A percentile compares a stretch with the other conserved stretches of the same genome.
These are phyloP conservation scores for Coccyzus lansbergi DNA, from an alignment of 2,797 vertebrate species.

Conservation along the genomic window DNA sequence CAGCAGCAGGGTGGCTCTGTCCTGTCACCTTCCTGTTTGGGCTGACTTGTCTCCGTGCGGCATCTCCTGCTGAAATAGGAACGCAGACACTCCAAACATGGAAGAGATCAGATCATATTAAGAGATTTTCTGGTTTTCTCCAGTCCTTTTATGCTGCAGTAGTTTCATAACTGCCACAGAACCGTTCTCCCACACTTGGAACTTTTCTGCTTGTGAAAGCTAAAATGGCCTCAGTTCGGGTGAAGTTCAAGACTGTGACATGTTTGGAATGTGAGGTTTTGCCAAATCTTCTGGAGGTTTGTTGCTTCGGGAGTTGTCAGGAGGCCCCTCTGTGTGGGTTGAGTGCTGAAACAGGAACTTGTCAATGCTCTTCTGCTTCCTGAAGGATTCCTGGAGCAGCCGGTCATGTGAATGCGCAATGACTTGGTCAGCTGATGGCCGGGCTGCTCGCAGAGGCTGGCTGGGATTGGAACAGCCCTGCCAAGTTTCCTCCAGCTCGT, in stretches of 20 bases:
- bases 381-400: background rate
- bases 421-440: background rate
- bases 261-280: background rate
- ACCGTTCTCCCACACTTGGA: background rate
- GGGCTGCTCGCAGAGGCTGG: background rate
- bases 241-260: background rate
- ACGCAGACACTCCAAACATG: rapidly evolving
- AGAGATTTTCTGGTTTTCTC: background rate
- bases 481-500: background rate
- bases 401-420: background rate
- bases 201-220: background rate
- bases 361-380: background rate
- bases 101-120: background rate
- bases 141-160: background rate
- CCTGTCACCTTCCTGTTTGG: background rate
- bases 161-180: background rate
- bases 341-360: background rate
- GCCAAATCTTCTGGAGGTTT: background rate
- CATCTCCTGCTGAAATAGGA: background rate
- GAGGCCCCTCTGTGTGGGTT: background rate
- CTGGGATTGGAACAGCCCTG: background rate
- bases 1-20: background rate
- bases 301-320: background rate
- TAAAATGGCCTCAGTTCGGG: background rate
- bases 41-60: background rate